A percentile compares a stretch with the other conserved stretches of the same genome.
Conservation (phyloP, 1,140 invertebrate species). For the Zaprionus tsacasi region DNA sequence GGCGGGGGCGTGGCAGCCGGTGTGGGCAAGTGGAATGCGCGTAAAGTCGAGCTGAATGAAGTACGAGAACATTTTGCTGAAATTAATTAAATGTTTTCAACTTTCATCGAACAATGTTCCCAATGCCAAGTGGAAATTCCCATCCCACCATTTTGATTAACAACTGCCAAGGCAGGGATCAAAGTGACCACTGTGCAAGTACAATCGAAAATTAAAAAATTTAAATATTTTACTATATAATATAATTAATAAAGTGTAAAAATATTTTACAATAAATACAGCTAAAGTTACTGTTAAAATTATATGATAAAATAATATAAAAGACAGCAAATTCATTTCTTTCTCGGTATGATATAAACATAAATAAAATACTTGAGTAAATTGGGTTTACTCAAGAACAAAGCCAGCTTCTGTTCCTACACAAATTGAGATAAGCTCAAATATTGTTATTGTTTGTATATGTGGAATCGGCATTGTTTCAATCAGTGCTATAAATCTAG, state of each 20-base stretch:
- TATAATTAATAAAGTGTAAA: not conserved
- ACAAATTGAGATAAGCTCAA: not conserved
- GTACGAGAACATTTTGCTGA: constrained; percentile 45
- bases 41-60: not conserved
- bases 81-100: constrained; percentile 68
- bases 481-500: constrained; percentile 23
- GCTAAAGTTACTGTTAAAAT: too few species aligned
- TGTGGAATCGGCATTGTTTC: not conserved
- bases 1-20: constrained; percentile 27
- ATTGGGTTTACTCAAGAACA: too few species aligned
- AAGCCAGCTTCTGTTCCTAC: not conserved
- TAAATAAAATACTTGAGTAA: too few species aligned
- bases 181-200: not conserved
- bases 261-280: too few species aligned
- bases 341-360: too few species aligned
- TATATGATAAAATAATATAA: too few species aligned
- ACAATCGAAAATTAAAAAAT: too few species aligned
- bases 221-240: too few species aligned
- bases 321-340: too few species aligned
- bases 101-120: constrained; percentile 7
- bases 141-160: not conserved
- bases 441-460: not conserved
- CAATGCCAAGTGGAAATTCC: not conserved
- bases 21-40: constrained; percentile 24
- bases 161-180: not conserved